These are phyloP conservation scores for Drosophila pegasa DNA, from an alignment of 2,888 invertebrate genomes.

Conservation along the genomic window DNA sequence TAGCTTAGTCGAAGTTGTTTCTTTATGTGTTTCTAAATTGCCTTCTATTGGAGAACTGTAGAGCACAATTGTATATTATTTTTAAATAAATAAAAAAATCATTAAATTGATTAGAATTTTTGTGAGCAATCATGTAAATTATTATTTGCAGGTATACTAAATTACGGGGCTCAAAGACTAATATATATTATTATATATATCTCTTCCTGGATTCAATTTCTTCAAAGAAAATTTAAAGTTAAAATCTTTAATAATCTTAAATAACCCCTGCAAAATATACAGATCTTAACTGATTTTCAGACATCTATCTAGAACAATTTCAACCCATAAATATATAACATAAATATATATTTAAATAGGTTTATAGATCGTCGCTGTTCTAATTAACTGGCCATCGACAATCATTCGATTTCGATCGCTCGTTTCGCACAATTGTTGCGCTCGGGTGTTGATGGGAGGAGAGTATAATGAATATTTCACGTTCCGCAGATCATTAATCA, in stretches of 20 bases:
- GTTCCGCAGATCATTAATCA: constrained; percentile 65
- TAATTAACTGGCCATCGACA: constrained; percentile 19
- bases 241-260: too few relatives aligned
- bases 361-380: constrained; percentile 28
- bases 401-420: not conserved
- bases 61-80: too few relatives aligned
- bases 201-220: too few relatives aligned
- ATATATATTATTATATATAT: too few relatives aligned
- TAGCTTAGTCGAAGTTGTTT: not conserved
- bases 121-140: too few relatives aligned
- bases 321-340: not conserved
- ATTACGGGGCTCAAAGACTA: too few relatives aligned
- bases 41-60: not conserved
- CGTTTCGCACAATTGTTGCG: constrained; percentile 53
- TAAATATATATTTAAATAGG: not conserved
- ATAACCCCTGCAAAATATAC: too few relatives aligned
- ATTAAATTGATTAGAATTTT: too few relatives aligned
- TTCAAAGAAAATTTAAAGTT: too few relatives aligned
- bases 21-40: not conserved
- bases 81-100: too few relatives aligned
- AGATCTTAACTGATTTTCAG: not conserved
- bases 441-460: constrained; percentile 49
- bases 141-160: too few relatives aligned
- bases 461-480: constrained; percentile 70
- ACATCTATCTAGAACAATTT: not conserved